A percentile compares a stretch with the other conserved stretches of the same genome.
phyloP scores from a whole-genome alignment of 1,140 invertebrate species.

The Achroia grisella region DNA sequence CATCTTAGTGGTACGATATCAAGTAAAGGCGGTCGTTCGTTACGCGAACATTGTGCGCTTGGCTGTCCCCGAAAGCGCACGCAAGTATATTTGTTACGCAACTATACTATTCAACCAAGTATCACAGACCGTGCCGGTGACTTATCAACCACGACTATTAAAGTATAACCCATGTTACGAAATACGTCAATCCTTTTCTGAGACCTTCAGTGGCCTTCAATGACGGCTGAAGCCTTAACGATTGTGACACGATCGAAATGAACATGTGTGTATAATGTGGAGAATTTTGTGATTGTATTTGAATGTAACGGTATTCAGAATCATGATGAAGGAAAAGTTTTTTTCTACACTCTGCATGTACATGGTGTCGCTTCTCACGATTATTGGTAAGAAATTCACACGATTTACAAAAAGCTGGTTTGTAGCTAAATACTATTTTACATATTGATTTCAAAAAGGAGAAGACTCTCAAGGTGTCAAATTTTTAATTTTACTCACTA shows the following conservation, averaged over 20 bases:
- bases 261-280: slow-evolving; percentile 23
- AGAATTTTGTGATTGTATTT: slow-evolving; percentile 43
- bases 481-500: too few species aligned
- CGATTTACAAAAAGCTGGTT: too few species aligned
- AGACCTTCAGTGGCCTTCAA: slow-evolving; percentile 35
- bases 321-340: slow-evolving; percentile 39
- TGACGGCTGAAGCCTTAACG: slow-evolving; percentile 31
- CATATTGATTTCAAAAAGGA: too few species aligned
- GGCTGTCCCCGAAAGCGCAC: slow-evolving; percentile 51
- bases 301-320: slow-evolving; percentile 16
- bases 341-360: too few species aligned
- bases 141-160: slow-evolving; percentile 18
- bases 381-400: slow-evolving; percentile 31
- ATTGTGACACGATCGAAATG: slow-evolving; percentile 29
- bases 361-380: slow-evolving; percentile 28
- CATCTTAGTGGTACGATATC: slow-evolving; percentile 13
- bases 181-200: slow-evolving; percentile 36
- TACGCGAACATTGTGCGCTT: slow-evolving; percentile 47
- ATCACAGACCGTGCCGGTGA: slow-evolving; percentile 16
- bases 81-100: slow-evolving; percentile 32
- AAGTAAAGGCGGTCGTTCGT: slow-evolving; percentile 15
- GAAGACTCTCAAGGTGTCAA: too few species aligned
- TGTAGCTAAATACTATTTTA: too few species aligned
- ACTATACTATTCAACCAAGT: slow-evolving; percentile 4
- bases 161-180: slow-evolving; percentile 28